Evolutionary conservation across 2,797 vertebrate genomes (phyloP), one percentile per base, ranked within the genome.

Genomic region (Xiphorhynchus erythropygius): DNA sequence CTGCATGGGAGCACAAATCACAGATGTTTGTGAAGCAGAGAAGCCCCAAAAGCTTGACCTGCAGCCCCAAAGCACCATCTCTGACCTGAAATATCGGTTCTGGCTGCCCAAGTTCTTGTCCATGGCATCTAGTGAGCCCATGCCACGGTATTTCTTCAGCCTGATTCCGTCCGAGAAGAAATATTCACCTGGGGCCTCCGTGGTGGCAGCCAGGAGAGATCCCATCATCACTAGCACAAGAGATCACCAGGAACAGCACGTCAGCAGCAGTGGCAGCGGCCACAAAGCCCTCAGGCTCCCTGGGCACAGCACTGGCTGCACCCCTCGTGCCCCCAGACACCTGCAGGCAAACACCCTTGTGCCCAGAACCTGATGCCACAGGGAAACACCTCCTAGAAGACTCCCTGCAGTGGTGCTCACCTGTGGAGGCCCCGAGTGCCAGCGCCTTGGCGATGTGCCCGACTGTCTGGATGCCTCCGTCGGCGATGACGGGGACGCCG

Each of bases 111-210:
- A 94, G 95, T 99, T 99, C 97, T 99, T 99, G 98, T 99, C 99
- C 99, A 99, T 99, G 94, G 99, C 99, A 41, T 99, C 99, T 8
- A 99, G 97, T 1, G 99, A 99, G 49, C 99, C 99, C 99, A 99
- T 99, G 44, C 99, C 99, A 0, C 99, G 98, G 84, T 99, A 99
- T 64, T 99, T 99, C 98, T 99, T 99, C 77, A 99, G 97, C 95
- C 99, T 97, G 96, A 99, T 99, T 59, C 99, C 99, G 37, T 99
- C 99, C 0, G 99, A 99, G 97, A 99, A 99, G 97, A 99, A 99
- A 97, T 99, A 99, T 94, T 99, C 99, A 2, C 99, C 99, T 0
- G 99, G 99, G 56, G 99, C 99, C 97, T 99, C 99, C 0, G 98
- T 99, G 80, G 99, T 99, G 82, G 99, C 99, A 73, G 99, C 99